Percentiles rank a stretch among this genome's conserved stretches.
phyloP scores from a whole-genome alignment of 1,140 invertebrate genomes.

The Drusus annulatus region DNA sequence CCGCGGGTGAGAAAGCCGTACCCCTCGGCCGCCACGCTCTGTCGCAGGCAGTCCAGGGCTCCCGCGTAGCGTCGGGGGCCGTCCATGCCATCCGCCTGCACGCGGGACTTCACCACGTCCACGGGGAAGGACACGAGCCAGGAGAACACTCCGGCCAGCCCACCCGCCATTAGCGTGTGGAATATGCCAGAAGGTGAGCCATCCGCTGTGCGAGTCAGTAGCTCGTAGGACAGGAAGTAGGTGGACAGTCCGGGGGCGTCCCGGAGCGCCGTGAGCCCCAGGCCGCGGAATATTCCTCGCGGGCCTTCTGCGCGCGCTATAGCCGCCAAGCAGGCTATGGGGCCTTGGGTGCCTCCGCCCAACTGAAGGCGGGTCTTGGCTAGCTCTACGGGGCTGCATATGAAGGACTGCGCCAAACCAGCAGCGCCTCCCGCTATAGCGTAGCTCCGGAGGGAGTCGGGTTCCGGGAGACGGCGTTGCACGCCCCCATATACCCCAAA shows the following conservation, averaged over 20 bases:
- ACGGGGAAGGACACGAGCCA: slow-evolving; percentile 91
- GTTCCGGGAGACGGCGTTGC: slow-evolving; percentile 75
- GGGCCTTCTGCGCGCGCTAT: slow-evolving; percentile 78
- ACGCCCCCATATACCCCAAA: slow-evolving; percentile 92
- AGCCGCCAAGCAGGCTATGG: slow-evolving; percentile 77
- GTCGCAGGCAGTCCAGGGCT: slow-evolving; percentile 80
- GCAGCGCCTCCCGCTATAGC: slow-evolving; percentile 82
- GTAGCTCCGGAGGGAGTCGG: slow-evolving; percentile 76
- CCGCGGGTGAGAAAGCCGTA: slow-evolving; percentile 79
- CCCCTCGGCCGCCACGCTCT: slow-evolving; percentile 81
- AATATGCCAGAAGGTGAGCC: slow-evolving; percentile 65
- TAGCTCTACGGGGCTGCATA: slow-evolving; percentile 89
- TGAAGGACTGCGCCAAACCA: slow-evolving; percentile 85
- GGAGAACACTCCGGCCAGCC: slow-evolving; percentile 85
- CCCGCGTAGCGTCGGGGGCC: slow-evolving; percentile 74
- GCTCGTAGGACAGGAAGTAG: slow-evolving; percentile 81
- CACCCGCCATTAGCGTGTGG: slow-evolving; percentile 83
- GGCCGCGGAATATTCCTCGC: slow-evolving; percentile 82
- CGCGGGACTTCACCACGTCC: slow-evolving; percentile 90
- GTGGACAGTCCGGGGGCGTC: slow-evolving; percentile 79
- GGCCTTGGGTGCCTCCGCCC: slow-evolving; percentile 67
- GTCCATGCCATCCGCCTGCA: slow-evolving; percentile 82
- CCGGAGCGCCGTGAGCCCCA: slow-evolving; percentile 81
- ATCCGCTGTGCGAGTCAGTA: slow-evolving; percentile 70
- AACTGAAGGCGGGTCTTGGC: slow-evolving; percentile 89